Evolutionary conservation across 2,888 invertebrate species (phyloP).

Genomic region (Arge pagana): DNA sequence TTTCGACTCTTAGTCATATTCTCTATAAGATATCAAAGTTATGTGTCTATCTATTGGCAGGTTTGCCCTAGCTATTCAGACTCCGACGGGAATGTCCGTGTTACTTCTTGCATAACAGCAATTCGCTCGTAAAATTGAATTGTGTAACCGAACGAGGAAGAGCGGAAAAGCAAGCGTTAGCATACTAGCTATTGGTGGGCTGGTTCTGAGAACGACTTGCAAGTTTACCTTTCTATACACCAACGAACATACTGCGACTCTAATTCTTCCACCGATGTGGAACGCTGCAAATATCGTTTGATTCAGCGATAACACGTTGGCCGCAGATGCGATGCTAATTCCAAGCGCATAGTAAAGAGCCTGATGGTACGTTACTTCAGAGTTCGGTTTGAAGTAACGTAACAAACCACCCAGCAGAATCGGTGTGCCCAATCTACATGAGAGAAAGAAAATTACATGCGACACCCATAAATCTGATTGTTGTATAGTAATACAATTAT

Average conservation of each 20-base stretch:
- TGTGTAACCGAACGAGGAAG: background rate
- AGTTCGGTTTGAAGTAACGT: conserved; percentile 63
- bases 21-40: too few relatives aligned
- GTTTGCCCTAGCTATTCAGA: too few relatives aligned
- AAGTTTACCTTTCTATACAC: conserved; percentile 82
- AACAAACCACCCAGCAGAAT: conserved; percentile 69
- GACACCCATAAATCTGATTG: too few relatives aligned
- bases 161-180: background rate
- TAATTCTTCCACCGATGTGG: conserved; percentile 79
- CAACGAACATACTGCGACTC: conserved; percentile 81
- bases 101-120: too few relatives aligned
- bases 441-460: too few relatives aligned
- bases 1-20: too few relatives aligned
- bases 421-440: conserved; percentile 68
- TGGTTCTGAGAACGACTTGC: background rate
- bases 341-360: conserved; percentile 51
- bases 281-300: conserved; percentile 71
- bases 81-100: too few relatives aligned
- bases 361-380: conserved; percentile 35
- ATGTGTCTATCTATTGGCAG: too few relatives aligned
- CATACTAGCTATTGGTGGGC: background rate
- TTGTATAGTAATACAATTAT: too few relatives aligned
- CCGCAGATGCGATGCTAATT: conserved; percentile 46
- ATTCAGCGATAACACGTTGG: conserved; percentile 67
- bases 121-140: too few relatives aligned